A percentile compares a stretch with the other conserved stretches of the same genome.
phyloP scores from a whole-genome alignment of 2,113 vertebrate genomes.

The Climacteris rufus region DNA sequence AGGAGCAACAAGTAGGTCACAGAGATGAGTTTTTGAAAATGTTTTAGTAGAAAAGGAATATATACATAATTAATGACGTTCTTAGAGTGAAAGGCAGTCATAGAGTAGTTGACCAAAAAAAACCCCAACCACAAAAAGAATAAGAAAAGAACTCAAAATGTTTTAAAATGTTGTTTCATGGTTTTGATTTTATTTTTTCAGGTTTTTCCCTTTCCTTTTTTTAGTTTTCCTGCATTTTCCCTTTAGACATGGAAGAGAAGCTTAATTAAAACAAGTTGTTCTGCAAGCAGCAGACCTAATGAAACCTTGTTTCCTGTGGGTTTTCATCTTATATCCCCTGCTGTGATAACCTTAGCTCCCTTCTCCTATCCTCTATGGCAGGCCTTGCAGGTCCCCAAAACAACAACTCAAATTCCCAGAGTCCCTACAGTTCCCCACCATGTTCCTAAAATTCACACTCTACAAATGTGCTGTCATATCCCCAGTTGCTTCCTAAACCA shows the following conservation, averaged over 20 bases:
- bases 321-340: conserved; percentile 2
- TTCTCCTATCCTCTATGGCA: neutral
- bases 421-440: neutral
- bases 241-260: conserved; percentile 34
- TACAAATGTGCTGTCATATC: neutral
- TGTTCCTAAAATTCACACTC: neutral
- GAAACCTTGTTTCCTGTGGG: conserved; percentile 44
- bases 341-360: conserved; percentile 27
- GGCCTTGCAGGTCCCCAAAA: neutral
- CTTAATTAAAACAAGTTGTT: conserved; percentile 56
- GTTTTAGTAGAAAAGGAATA: neutral
- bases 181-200: conserved; percentile 41
- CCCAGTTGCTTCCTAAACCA: neutral
- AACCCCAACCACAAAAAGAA: neutral
- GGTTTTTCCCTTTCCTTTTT: conserved; percentile 48
- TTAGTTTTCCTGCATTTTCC: conserved; percentile 17
- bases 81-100: neutral
- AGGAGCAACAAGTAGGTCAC: neutral
- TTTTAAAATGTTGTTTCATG: neutral
- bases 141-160: neutral
- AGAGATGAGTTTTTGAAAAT: neutral
- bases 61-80: neutral
- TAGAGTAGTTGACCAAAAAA: neutral
- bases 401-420: neutral
- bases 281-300: conserved; percentile 6